Evolutionary conservation across 2,888 invertebrate genomes (phyloP).

Genomic region (Neuroscelio doddi): DNA sequence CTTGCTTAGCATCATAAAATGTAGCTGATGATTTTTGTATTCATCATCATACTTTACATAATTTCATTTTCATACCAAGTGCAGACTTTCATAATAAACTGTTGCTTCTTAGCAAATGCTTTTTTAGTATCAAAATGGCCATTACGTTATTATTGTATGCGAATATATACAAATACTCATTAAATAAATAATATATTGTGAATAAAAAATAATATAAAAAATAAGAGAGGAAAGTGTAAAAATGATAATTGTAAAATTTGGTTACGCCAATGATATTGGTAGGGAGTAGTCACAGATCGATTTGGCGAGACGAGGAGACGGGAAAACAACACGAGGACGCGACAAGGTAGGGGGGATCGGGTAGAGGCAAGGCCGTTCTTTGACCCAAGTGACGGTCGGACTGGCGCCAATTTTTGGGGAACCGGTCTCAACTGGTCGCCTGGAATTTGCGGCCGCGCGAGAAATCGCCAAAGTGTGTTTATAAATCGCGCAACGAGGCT

Average conservation of each 20-base stretch:
- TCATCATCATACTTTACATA: neutral
- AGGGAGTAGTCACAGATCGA: constrained; percentile 30
- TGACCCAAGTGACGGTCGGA: constrained; percentile 65
- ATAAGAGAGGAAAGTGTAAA: too few relatives aligned
- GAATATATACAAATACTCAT: too few relatives aligned
- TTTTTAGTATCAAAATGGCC: too few relatives aligned
- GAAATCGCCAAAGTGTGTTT: constrained; percentile 32
- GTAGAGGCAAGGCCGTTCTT: constrained; percentile 68
- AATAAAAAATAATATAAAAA: too few relatives aligned
- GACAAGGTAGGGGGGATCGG: constrained; percentile 44
- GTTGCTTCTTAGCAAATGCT: too few relatives aligned
- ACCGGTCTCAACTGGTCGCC: constrained; percentile 59
- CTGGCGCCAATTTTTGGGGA: constrained; percentile 68
- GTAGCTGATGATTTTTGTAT: neutral
- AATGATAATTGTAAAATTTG: constrained; percentile 22
- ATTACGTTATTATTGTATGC: too few relatives aligned
- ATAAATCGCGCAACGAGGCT: constrained; percentile 25
- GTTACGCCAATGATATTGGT: constrained; percentile 32
- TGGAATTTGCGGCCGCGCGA: constrained; percentile 51
- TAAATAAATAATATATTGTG: too few relatives aligned
- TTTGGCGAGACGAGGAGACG: constrained; percentile 25
- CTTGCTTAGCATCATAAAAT: constrained; percentile 16
- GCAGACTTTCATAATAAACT: too few relatives aligned
- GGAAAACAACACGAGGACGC: constrained; percentile 48
- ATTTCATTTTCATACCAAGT: too few relatives aligned